phyloP scores from a whole-genome alignment of 2,888 invertebrate genomes.

The Latheticus oryzae region DNA sequence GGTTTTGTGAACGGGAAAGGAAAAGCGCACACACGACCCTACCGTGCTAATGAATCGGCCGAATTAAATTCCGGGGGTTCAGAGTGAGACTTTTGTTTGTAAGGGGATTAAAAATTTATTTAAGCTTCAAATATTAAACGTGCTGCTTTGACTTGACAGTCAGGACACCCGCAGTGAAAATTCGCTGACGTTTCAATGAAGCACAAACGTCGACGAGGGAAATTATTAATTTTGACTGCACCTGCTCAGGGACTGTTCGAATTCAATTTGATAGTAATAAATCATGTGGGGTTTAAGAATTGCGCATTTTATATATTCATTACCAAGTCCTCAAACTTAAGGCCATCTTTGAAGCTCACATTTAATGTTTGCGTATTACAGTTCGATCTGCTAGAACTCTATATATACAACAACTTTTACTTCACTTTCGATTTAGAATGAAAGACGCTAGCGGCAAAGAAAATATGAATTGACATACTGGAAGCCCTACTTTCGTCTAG shows the following conservation, averaged over 20 bases:
- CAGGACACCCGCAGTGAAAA: conserved; percentile 9
- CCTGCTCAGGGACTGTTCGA: conserved; percentile 1
- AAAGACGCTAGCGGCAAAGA: conserved; percentile 38
- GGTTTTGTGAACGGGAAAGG: conserved; percentile 5
- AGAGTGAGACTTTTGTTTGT: conserved; percentile 20
- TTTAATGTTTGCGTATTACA: conserved; percentile 33
- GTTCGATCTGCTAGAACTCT: conserved; percentile 19
- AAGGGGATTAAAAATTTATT: conserved; percentile 26
- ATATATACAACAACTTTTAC: conserved; percentile 25
- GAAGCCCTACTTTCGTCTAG: conserved; percentile 5
- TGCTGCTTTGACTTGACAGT: conserved; percentile 21
- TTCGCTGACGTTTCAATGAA: conserved; percentile 16
- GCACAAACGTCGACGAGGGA: neutral
- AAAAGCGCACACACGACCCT: conserved; percentile 14
- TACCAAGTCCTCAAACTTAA: neutral
- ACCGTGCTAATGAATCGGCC: conserved; percentile 21
- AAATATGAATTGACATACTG: conserved; percentile 42
- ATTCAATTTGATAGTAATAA: neutral
- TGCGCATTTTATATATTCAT: neutral
- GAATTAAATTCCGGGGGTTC: conserved; percentile 26
- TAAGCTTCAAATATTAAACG: conserved; percentile 25
- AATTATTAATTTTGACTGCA: conserved; percentile 13
- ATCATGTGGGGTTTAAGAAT: neutral
- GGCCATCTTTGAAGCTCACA: no score
- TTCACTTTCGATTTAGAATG: conserved; percentile 37